Percentiles rank a stretch among this genome's conserved stretches.
These are phyloP conservation scores for Tuta absoluta DNA, from an alignment of 2,888 invertebrate genomes.

Conservation along the genomic window DNA sequence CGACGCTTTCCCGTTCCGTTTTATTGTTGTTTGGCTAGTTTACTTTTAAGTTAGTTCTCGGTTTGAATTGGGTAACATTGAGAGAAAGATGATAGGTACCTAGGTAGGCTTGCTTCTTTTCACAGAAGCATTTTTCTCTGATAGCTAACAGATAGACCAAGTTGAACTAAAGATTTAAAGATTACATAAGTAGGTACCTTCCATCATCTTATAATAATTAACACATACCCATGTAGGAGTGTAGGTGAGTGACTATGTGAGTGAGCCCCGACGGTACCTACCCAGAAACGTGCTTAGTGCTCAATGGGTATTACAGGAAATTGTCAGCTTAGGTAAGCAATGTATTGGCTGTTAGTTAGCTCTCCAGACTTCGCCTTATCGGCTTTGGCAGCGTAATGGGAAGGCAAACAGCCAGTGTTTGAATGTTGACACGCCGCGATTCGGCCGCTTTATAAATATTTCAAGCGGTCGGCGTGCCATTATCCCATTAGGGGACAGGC, in stretches of 20 bases:
- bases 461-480: constrained; percentile 66
- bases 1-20: constrained; percentile 56
- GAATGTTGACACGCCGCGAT: constrained; percentile 70
- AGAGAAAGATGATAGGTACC: too few species aligned
- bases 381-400: constrained; percentile 61
- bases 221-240: too few species aligned
- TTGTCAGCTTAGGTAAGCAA: not conserved
- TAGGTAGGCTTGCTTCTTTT: too few species aligned
- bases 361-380: constrained; percentile 54
- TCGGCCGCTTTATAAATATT: constrained; percentile 76
- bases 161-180: too few species aligned
- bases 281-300: too few species aligned
- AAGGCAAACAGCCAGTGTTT: constrained; percentile 65
- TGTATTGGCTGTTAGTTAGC: constrained; percentile 32
- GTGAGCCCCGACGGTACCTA: too few species aligned
- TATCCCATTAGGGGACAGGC: constrained; percentile 76
- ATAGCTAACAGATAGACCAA: too few species aligned
- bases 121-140: too few species aligned
- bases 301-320: not conserved
- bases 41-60: not conserved
- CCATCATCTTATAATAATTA: too few species aligned
- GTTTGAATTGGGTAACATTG: not conserved
- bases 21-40: constrained; percentile 40
- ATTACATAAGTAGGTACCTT: not conserved
- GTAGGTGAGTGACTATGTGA: too few species aligned